Conservation (phyloP, 1,140 invertebrate genomes). For the Ceratoteleas bidentatus region DNA sequence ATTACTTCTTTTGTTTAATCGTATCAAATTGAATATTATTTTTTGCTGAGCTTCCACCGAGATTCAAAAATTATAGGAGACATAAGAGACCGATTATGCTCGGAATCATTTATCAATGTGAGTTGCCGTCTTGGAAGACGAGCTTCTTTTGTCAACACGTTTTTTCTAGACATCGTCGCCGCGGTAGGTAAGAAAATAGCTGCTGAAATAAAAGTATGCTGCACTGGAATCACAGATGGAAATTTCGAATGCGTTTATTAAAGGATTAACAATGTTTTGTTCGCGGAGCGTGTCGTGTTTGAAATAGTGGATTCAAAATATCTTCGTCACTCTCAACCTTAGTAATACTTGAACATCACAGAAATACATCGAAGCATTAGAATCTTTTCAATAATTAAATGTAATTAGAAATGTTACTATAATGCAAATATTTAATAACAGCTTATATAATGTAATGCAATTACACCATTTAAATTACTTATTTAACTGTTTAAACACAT, state of each 20-base stretch:
- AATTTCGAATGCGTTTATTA: slow-evolving; percentile 15
- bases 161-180: slow-evolving; percentile 69
- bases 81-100: slow-evolving; percentile 53
- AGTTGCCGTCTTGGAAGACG: slow-evolving; percentile 72
- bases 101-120: slow-evolving; percentile 77
- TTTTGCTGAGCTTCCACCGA: slow-evolving; percentile 37
- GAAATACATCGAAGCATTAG: too few species aligned
- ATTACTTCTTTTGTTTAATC: slow-evolving; percentile 33
- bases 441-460: too few species aligned
- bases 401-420: too few species aligned
- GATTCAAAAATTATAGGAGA: slow-evolving; percentile 59
- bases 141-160: slow-evolving; percentile 73
- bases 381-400: too few species aligned
- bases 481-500: too few species aligned
- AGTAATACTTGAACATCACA: too few species aligned
- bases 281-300: not conserved
- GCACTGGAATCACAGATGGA: slow-evolving; percentile 32
- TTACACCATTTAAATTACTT: too few species aligned
- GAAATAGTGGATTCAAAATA: not conserved
- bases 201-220: slow-evolving; percentile 34
- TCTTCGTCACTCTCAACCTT: too few species aligned
- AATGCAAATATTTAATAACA: too few species aligned
- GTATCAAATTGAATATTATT: slow-evolving; percentile 38
- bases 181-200: slow-evolving; percentile 73
- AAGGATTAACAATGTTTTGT: slow-evolving; percentile 11